Percentiles rank a stretch among this genome's conserved stretches.
Evolutionary conservation across 2,797 vertebrate genomes (phyloP).

Genomic region (Gastrophryne carolinensis): DNA sequence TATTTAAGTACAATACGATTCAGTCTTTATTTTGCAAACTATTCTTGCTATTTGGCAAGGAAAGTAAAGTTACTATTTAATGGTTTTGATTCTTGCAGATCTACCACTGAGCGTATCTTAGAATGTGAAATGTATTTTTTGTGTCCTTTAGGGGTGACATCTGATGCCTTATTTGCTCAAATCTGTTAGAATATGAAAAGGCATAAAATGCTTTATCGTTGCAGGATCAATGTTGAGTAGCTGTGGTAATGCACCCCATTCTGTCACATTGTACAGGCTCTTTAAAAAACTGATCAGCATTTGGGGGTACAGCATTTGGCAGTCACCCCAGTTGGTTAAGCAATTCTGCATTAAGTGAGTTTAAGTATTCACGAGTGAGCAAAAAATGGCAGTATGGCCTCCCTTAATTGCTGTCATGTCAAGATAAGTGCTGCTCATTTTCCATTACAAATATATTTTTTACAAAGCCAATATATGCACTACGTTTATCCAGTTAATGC

Average conservation of each 20-base stretch:
- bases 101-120: constrained; percentile 72
- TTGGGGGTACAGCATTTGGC: too few species aligned
- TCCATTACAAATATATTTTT: constrained; percentile 63
- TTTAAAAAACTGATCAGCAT: too few species aligned
- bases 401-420: constrained; percentile 59
- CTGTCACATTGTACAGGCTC: background rate
- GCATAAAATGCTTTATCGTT: too few species aligned
- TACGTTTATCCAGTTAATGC: constrained; percentile 77
- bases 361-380: too few species aligned
- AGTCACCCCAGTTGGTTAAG: too few species aligned
- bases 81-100: constrained; percentile 55
- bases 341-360: too few species aligned
- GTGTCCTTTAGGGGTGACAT: constrained; percentile 50
- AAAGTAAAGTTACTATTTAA: constrained; percentile 67
- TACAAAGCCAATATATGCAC: constrained; percentile 75
- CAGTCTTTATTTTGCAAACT: constrained; percentile 38
- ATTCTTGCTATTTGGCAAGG: constrained; percentile 65
- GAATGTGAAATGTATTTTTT: constrained; percentile 74
- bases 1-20: constrained; percentile 22
- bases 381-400: background rate
- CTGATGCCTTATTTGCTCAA: background rate
- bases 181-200: too few species aligned
- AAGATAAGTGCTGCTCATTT: constrained; percentile 75
- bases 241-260: background rate
- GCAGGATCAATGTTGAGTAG: background rate